Evolutionary conservation across 2,113 vertebrate species (phyloP).

Genomic region (Microcebus jonahi): DNA sequence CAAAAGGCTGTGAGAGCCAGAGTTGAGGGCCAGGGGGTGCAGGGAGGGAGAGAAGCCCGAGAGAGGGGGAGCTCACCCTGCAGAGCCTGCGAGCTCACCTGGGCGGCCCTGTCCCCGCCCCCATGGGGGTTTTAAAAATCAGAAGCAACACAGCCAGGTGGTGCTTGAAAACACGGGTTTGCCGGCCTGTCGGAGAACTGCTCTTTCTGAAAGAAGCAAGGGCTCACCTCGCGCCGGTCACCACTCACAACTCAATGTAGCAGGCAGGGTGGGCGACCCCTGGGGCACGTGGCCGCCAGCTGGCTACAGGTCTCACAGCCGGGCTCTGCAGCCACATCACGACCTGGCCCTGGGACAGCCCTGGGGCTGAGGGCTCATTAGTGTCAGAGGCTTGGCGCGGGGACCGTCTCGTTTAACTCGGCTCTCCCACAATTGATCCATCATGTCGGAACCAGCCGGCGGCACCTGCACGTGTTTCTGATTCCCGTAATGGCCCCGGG

Average conservation of each 20-base stretch:
- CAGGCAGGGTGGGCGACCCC: neutral
- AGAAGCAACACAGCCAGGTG: neutral
- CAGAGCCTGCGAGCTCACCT: rapidly evolving
- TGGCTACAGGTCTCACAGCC: rapidly evolving
- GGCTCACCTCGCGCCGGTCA: neutral
- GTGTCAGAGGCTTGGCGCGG: constrained; percentile 1
- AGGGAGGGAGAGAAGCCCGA: neutral
- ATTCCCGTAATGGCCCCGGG: constrained; percentile 7
- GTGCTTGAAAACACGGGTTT: neutral
- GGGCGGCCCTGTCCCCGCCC: too few species aligned
- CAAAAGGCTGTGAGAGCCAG: too few species aligned
- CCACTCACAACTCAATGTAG: too few species aligned
- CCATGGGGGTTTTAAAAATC: too few species aligned
- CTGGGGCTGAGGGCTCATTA: constrained; percentile 39
- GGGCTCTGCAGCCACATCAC: neutral
- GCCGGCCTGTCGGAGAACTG: neutral
- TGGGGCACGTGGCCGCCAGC: neutral
- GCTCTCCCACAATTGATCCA: neutral
- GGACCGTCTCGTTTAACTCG: neutral
- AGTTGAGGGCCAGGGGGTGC: neutral
- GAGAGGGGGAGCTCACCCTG: too few species aligned
- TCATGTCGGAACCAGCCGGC: neutral
- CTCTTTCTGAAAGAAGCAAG: neutral
- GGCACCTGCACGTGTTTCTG: constrained; percentile 38
- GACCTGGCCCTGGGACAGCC: neutral